These are phyloP conservation scores for Entomyzon cyanotis DNA, from an alignment of 2,113 vertebrate genomes.

Conservation along the genomic window DNA sequence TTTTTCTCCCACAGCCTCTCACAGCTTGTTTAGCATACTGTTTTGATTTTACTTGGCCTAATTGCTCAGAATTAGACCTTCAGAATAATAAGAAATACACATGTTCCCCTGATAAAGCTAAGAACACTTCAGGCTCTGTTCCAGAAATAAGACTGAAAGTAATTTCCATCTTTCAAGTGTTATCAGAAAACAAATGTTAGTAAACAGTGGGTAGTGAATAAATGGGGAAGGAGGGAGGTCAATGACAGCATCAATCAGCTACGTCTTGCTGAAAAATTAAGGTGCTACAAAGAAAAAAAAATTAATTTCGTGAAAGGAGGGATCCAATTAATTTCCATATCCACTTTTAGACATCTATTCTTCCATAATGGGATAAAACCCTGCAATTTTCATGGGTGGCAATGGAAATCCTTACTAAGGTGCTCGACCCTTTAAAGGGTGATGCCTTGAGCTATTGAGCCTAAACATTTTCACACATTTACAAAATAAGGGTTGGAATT, in stretches of 20 bases:
- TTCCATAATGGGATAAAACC: background rate
- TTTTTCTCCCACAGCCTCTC: background rate
- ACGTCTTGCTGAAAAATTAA: background rate
- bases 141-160: constrained; percentile 18
- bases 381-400: background rate
- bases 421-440: background rate
- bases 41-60: constrained; percentile 39
- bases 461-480: background rate
- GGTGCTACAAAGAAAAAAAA: background rate
- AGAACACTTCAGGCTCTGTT: constrained; percentile 13
- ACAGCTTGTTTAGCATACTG: background rate
- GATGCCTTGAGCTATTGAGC: background rate
- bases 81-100: constrained; percentile 18
- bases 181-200: constrained; percentile 50
- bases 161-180: constrained; percentile 42
- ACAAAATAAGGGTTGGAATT: background rate
- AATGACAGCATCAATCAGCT: background rate
- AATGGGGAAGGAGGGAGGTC: background rate
- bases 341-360: background rate
- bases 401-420: background rate
- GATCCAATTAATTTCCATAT: background rate
- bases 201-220: background rate
- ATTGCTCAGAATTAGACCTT: constrained; percentile 44
- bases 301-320: background rate
- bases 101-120: constrained; percentile 3